phyloP scores from a whole-genome alignment of 2,113 vertebrate genomes.

The Notarius lentiginosus region DNA sequence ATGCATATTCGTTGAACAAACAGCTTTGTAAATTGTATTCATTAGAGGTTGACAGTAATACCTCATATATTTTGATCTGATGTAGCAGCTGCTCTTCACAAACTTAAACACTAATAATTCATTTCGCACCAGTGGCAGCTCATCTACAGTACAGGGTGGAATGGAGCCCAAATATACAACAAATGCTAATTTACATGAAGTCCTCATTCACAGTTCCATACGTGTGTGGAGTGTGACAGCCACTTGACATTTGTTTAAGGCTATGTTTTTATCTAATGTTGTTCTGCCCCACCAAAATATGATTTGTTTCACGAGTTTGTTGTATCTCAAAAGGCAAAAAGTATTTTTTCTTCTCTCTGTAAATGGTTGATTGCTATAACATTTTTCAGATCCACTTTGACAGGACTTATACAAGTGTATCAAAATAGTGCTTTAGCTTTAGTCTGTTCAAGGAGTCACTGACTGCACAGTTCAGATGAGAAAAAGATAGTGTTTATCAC shows the following conservation, averaged over 20 bases:
- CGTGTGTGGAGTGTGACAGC: background rate
- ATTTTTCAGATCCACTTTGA: background rate
- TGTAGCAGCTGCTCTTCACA: background rate
- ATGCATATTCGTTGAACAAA: background rate
- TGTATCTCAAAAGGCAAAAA: constrained; percentile 12
- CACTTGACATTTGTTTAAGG: background rate
- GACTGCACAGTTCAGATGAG: constrained; percentile 14
- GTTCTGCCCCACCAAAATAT: background rate
- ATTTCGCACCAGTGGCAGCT: background rate
- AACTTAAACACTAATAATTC: background rate
- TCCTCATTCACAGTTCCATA: background rate
- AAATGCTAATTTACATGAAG: background rate
- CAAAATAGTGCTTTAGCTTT: background rate
- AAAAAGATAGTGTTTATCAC: constrained; percentile 38
- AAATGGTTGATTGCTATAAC: background rate
- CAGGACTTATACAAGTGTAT: background rate
- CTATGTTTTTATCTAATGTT: background rate
- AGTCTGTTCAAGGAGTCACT: constrained; percentile 25
- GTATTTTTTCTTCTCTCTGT: background rate
- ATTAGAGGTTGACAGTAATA: constrained; percentile 6
- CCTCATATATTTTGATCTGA: constrained; percentile 12
- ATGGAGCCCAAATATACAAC: background rate
- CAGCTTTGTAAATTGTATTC: constrained; percentile 1
- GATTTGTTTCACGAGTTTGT: background rate
- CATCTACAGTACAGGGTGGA: background rate